Conservation (phyloP, 2,888 invertebrate genomes). For the Ferrisia virgata region DNA sequence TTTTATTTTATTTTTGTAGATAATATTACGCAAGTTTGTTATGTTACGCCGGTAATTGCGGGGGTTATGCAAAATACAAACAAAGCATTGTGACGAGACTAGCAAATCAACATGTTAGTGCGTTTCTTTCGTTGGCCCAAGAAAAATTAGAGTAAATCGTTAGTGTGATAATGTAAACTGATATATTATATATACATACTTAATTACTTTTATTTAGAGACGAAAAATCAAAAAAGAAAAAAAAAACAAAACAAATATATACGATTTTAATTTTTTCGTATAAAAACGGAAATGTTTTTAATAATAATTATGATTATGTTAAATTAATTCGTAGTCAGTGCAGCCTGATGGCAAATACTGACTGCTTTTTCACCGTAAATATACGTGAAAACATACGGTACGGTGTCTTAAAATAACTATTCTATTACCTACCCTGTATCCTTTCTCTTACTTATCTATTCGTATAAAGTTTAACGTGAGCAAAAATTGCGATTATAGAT, state of each 20-base stretch:
- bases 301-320: background rate
- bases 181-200: background rate
- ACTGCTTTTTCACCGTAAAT: background rate
- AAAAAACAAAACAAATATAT: too few relatives aligned
- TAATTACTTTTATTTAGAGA: background rate
- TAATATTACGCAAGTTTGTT: too few relatives aligned
- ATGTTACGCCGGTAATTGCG: too few relatives aligned
- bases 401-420: constrained; percentile 20
- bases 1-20: too few relatives aligned
- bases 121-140: background rate
- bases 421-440: background rate
- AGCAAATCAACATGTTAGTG: background rate
- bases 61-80: too few relatives aligned
- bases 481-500: background rate
- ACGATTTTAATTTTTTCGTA: background rate
- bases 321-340: background rate
- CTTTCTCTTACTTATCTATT: background rate
- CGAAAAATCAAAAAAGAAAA: constrained; percentile 2
- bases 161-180: constrained; percentile 13
- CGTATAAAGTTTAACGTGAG: background rate
- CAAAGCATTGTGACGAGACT: too few relatives aligned
- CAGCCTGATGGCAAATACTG: background rate
- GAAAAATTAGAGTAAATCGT: background rate
- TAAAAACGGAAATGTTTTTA: background rate
- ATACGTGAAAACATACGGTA: background rate